Conservation (phyloP, 2,113 vertebrate species). For the Scomber scombrus region DNA sequence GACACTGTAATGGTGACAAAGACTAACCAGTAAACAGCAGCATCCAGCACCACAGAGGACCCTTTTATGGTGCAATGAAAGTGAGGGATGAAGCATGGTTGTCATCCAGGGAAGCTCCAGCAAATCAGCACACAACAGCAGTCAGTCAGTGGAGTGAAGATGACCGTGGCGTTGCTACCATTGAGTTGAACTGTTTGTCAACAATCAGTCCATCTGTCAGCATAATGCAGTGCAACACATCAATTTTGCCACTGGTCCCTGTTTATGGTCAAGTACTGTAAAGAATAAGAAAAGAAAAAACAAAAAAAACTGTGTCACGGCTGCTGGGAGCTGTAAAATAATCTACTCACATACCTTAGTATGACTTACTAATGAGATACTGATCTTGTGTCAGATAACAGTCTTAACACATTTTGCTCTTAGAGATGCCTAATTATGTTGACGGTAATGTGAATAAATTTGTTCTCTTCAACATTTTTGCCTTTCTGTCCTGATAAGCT, state of each 20-base stretch:
- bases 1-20: conserved; percentile 84
- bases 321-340: conserved; percentile 27
- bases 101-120: conserved; percentile 63
- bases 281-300: neutral
- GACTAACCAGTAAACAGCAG: conserved; percentile 77
- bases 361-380: conserved; percentile 25
- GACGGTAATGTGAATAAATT: conserved; percentile 19
- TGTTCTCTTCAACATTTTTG: conserved; percentile 15
- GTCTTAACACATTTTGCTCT: conserved; percentile 30
- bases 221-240: conserved; percentile 72
- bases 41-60: conserved; percentile 69
- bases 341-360: conserved; percentile 24
- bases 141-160: conserved; percentile 50
- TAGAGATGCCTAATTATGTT: conserved; percentile 19
- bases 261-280: conserved; percentile 30
- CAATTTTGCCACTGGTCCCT: conserved; percentile 46
- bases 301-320: conserved; percentile 29
- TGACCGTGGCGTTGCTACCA: conserved; percentile 51
- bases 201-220: conserved; percentile 80
- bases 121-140: conserved; percentile 76
- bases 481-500: conserved; percentile 7
- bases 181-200: conserved; percentile 80
- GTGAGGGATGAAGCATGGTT: conserved; percentile 81
- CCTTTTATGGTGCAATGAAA: conserved; percentile 82
- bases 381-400: conserved; percentile 46